Evolutionary conservation across 2,797 vertebrate species (phyloP).

Genomic region (Chelon auratus): DNA sequence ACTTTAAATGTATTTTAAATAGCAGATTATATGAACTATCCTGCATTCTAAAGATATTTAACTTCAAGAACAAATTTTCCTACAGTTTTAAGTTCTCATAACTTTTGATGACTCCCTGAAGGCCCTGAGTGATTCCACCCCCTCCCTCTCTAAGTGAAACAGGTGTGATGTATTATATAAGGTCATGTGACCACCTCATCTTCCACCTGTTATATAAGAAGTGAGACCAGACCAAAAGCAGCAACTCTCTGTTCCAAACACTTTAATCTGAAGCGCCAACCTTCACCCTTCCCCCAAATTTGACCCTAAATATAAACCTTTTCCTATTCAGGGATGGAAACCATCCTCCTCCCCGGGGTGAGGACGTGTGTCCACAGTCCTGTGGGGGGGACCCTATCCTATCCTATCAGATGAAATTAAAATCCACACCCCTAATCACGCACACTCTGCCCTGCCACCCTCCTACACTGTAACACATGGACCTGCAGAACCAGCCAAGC

Average conservation of each 20-base stretch:
- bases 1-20: too few species aligned
- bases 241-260: background rate
- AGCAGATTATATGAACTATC: too few species aligned
- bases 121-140: too few species aligned
- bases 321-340: constrained; percentile 76
- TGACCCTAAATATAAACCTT: constrained; percentile 74
- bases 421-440: background rate
- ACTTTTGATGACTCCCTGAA: too few species aligned
- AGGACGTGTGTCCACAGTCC: too few species aligned
- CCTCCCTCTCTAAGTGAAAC: background rate
- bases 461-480: too few species aligned
- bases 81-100: too few species aligned
- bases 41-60: too few species aligned
- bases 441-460: too few species aligned
- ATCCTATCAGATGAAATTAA: background rate
- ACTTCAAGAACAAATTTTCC: too few species aligned
- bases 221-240: background rate
- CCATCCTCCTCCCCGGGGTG: background rate
- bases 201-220: constrained; percentile 21
- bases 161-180: background rate
- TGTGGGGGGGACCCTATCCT: background rate
- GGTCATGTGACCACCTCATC: too few species aligned
- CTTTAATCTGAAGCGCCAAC: constrained; percentile 36
- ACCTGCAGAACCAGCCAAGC: too few species aligned
- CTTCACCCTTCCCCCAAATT: constrained; percentile 55